Evolutionary conservation across 2,888 invertebrate genomes (phyloP), one percentile per base, ranked within the genome.

Genomic region (Agrotis clavis): DNA sequence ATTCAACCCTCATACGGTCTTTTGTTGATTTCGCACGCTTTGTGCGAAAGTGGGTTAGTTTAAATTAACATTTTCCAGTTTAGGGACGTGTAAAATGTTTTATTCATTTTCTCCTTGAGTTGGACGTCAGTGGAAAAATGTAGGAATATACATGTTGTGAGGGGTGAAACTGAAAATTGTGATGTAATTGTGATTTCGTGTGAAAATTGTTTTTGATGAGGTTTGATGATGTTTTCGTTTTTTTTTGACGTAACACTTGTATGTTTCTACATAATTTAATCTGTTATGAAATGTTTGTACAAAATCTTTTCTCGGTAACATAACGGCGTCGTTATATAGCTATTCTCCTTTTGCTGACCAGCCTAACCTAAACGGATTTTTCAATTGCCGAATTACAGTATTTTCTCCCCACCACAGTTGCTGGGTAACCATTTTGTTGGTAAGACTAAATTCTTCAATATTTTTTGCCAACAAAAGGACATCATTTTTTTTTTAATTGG

Each of bases 31-130:
- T 88, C 82, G 71, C 73, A 69, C 81, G 88, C 91, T 92, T 95
- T 95, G 92, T 94, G 89, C 78, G 81, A 92, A 95, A 93, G 85
- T 94, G 89, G 92, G 91, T 86, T 92, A 88, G 78, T 83, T 86
- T 87, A 90, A 90, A 93, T 93, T 91, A 91, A 89, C 87, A 84
- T 79, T 68, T 79, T 74, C 62, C 75, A 71, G 67, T 72, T 70
- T 74, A 77, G 62, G 74, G 65, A 81, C 71, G 82, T 77, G 77
- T 83, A 80, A 75, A 87, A 83, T 87, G 75, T 85, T 85, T 84
- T 82, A 82, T 85, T 74, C 71, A 73, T 76, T 81, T 78, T 74
- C 66, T 72, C 63, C 54, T 61, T 45, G 53, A 53, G 57, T 57
- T 35, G 57, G 19, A n/a, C 14, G 57, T 57, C 19, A 19, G 45